Evolutionary conservation across 92 coral and sea anemone species (phyloP).

Genomic region (Metridium senile): DNA sequence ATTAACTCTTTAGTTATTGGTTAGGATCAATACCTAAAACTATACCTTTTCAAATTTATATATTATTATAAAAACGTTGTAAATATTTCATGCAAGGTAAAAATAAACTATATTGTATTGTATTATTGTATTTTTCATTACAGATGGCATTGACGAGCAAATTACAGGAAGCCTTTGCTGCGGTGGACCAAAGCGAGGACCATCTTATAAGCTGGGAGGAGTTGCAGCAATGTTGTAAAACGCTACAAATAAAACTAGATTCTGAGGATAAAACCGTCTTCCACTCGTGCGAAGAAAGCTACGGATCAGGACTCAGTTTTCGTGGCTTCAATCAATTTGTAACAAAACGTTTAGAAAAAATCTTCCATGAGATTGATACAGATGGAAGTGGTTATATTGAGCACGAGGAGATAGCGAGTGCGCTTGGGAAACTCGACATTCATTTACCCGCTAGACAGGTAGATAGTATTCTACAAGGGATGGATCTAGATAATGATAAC

Average conservation of each 20-base stretch:
- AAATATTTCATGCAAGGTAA: too few relatives aligned
- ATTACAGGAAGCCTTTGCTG: not conserved
- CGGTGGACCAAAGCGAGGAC: not conserved
- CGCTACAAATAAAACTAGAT: not conserved
- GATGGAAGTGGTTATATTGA: not conserved
- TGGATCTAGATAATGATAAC: not conserved
- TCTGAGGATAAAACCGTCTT: not conserved
- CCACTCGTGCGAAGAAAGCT: not conserved
- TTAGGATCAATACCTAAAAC: too few relatives aligned
- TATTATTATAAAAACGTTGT: too few relatives aligned
- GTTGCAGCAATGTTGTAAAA: not conserved
- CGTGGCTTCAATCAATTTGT: not conserved
- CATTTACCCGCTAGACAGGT: not conserved
- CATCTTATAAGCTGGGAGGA: not conserved
- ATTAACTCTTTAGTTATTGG: too few relatives aligned
- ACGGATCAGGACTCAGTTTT: not conserved
- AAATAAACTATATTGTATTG: too few relatives aligned
- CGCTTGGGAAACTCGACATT: not conserved
- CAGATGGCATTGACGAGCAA: not conserved
- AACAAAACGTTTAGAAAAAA: not conserved
- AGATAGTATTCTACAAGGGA: not conserved
- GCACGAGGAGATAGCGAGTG: not conserved
- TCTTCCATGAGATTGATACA: not conserved
- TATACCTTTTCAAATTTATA: too few relatives aligned
- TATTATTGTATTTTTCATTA: too few relatives aligned